phyloP scores from a whole-genome alignment of 2,888 invertebrate species.

The Stenodema calcarata region DNA sequence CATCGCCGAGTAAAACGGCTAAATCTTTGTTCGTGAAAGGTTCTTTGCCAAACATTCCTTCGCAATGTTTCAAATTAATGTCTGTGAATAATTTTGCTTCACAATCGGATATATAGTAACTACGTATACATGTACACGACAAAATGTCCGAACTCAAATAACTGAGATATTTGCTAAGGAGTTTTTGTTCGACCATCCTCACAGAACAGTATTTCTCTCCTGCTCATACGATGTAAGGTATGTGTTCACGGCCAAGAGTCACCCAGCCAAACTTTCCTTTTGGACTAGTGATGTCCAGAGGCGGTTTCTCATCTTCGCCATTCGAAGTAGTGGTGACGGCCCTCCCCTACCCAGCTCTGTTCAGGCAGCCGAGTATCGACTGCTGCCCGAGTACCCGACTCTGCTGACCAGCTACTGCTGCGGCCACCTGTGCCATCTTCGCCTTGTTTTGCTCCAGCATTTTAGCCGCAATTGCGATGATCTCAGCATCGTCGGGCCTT shows the following conservation, averaged over 20 bases:
- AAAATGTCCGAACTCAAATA: conserved; percentile 89
- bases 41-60: conserved; percentile 86
- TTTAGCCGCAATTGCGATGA: conserved; percentile 83
- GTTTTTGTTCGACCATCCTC: conserved; percentile 89
- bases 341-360: neutral
- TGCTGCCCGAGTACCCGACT: conserved; percentile 14
- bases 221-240: conserved; percentile 85
- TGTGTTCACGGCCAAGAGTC: conserved; percentile 81
- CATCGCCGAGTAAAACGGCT: conserved; percentile 86
- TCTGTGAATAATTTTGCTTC: conserved; percentile 90
- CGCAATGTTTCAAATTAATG: conserved; percentile 91
- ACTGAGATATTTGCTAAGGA: conserved; percentile 86
- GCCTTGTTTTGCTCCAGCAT: conserved; percentile 84
- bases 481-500: conserved; percentile 85
- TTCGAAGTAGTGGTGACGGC: conserved; percentile 57
- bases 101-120: conserved; percentile 90
- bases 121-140: conserved; percentile 88
- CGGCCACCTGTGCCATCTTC: conserved; percentile 63
- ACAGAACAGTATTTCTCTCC: conserved; percentile 83
- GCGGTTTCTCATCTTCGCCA: conserved; percentile 58
- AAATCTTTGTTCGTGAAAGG: conserved; percentile 87
- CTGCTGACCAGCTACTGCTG: conserved; percentile 21
- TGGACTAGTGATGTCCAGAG: conserved; percentile 60
- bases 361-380: conserved; percentile 36
- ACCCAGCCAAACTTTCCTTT: conserved; percentile 84